Base-by-base conservation (phyloP, 1,140 invertebrate genomes). In the Caenorhabditis briggsae region DNA sequence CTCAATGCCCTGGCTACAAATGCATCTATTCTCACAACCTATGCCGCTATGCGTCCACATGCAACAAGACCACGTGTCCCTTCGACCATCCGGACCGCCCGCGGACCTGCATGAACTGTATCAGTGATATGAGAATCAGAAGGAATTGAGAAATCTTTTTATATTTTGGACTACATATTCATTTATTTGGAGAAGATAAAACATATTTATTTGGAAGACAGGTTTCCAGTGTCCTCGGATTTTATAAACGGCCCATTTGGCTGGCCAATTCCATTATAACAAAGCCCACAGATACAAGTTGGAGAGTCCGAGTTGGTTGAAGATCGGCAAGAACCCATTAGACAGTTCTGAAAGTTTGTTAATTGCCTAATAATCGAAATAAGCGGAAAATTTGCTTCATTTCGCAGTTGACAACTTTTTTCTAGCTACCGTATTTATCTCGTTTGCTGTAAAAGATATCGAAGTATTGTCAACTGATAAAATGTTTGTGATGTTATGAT, bases 11-110 rank as follows among this genome's bases (percentile, higher is more conserved):
- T 20, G 82, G 82, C 0, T 14, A 53, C 16, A 83, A 83, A 59
- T 83, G 82, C 20, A 41, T 83, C 9, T 83, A 83, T 48, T 83
- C 82, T 23, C 82, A 83, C 18, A 64, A 64, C 23, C 18, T 59
- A 41, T 83, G 82, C 23, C 55, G 82, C 8, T 83, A 83, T 12
- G 82, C 58, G 18, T 8, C 14, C 16, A 48, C 58, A 8, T 83
- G 82, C 23, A 83, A 83, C 82, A 83, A 83, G 20, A 23, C 53
- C 0, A 59, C 82, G 0, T 83, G 82, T 59, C 82, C 82, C 48
- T 83, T 83, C 55, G 82, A 83, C 20, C 82, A 83, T 83, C 33
- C 55, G 14, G 59, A 83, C 33, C 55, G 82, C 23, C 82, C 82
- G 48, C 58, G 82, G 59, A 83, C 82, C 9, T 83, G 82, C 58